Conservation (phyloP, 2,113 vertebrate genomes). For the Spea multiplicata region DNA sequence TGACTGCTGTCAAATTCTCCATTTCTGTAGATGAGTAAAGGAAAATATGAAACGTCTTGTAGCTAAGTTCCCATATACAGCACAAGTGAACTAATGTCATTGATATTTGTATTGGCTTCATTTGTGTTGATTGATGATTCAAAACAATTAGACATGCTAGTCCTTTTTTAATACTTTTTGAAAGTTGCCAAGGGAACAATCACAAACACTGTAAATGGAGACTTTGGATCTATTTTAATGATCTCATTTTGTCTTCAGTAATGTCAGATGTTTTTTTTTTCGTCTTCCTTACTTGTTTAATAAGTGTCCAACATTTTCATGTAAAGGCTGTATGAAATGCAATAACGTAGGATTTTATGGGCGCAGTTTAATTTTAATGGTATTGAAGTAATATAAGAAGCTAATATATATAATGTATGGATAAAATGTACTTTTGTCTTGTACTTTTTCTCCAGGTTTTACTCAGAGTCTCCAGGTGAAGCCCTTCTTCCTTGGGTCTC, state of each 20-base stretch:
- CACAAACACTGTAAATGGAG: slow-evolving; percentile 35
- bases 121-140: slow-evolving; percentile 20
- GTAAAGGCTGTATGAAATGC: too few species aligned
- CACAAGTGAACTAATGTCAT: slow-evolving; percentile 15
- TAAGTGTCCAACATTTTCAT: too few species aligned
- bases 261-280: slow-evolving; percentile 19
- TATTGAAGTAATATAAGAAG: too few species aligned
- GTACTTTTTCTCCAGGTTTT: too few species aligned
- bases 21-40: neutral
- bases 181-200: slow-evolving; percentile 28
- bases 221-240: slow-evolving; percentile 26
- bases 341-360: too few species aligned
- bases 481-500: too few species aligned
- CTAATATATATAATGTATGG: too few species aligned
- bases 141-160: slow-evolving; percentile 15
- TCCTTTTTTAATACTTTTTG: slow-evolving; percentile 30
- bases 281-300: too few species aligned
- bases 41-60: slow-evolving; percentile 15
- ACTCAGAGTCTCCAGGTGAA: too few species aligned
- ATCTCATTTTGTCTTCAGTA: slow-evolving; percentile 24
- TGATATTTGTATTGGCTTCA: slow-evolving; percentile 25
- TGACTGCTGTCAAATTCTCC: neutral
- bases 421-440: too few species aligned
- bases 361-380: too few species aligned
- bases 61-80: neutral